Base-by-base conservation (phyloP, 2,888 invertebrate species). In the Drosophila maculinotata region DNA sequence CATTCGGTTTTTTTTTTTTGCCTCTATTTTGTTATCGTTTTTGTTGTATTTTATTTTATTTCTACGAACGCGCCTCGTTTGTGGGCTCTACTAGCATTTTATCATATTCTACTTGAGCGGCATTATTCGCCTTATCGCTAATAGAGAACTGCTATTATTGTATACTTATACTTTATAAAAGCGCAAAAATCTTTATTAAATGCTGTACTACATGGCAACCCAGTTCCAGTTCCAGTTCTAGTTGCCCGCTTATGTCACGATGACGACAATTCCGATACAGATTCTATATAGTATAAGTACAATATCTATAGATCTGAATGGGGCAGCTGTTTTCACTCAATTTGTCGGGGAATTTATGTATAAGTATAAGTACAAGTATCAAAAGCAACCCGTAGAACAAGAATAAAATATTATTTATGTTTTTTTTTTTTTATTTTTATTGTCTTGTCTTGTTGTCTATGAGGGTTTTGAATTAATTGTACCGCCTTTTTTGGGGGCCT, bases 161-260 rank as follows among this genome's bases (percentile, higher is more conserved):
- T 76, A 54, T 59, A 52, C 35, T 20, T 63, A 8, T 9, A 28
- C 45, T 52, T 20, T 54, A 49, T 53, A 30, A 49, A 57, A 53
- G 59, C 38, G 38, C 47, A 62, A 17, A 70, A 64, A 71, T 71
- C 76, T 79, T 76, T 71, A 76, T 79, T 79, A 75, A 79, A 64
- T 76, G 60, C 63, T 58, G 52, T 49, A 28, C 38, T 33, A 57
- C 17, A 51, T 3, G 52, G 39, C 44, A 38, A 26, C 33, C 26
- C 49, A 45, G 39, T 41, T 9, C 1, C 12, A 10, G 8, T 48
- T 25, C 9, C 25, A 25, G 39, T 20, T 20, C n/a, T n/a, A n/a
- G 20, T 42, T 53, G 65, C 7, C 0, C 12, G 51, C 79, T 75
- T 65, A 66, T 76, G 73, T 72, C 66, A 75, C 57, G 59, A 66